These are phyloP conservation scores for Mustela nigripes DNA, from an alignment of 2,113 vertebrate species.

Conservation along the genomic window DNA sequence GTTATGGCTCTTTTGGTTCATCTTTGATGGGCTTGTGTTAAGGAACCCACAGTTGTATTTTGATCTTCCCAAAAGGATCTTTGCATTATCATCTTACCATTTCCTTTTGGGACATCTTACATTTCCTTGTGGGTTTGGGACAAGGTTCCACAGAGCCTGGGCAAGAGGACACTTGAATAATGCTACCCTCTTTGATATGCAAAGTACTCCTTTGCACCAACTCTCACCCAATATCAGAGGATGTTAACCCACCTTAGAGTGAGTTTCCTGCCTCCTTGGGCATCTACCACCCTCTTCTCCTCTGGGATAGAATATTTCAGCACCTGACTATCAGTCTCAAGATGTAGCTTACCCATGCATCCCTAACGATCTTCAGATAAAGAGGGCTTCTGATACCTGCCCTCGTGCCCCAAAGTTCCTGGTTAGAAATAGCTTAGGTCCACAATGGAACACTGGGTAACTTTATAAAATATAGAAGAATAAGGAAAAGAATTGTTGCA, in stretches of 20 bases:
- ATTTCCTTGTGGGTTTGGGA: background rate
- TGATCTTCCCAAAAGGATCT: background rate
- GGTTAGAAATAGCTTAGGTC: background rate
- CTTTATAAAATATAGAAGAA: background rate
- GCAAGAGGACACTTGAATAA: background rate
- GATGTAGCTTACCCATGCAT: background rate
- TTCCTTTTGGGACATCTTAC: background rate
- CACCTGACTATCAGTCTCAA: background rate
- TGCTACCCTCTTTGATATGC: background rate
- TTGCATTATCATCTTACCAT: background rate
- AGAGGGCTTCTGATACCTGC: background rate
- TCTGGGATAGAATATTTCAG: background rate
- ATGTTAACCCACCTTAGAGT: background rate
- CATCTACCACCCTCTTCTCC: background rate
- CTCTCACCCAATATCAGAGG: background rate
- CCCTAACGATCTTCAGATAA: background rate
- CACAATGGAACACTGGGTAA: background rate
- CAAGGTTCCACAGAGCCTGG: background rate
- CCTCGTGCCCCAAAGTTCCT: background rate
- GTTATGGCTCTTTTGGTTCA: background rate
- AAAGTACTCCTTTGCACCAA: background rate
- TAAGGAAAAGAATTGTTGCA: background rate
- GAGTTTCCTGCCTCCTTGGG: background rate
- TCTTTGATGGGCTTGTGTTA: background rate
- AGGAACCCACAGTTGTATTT: background rate